These are phyloP conservation scores for Calameuta pallipes DNA, from an alignment of 2,888 invertebrate genomes.

Conservation along the genomic window DNA sequence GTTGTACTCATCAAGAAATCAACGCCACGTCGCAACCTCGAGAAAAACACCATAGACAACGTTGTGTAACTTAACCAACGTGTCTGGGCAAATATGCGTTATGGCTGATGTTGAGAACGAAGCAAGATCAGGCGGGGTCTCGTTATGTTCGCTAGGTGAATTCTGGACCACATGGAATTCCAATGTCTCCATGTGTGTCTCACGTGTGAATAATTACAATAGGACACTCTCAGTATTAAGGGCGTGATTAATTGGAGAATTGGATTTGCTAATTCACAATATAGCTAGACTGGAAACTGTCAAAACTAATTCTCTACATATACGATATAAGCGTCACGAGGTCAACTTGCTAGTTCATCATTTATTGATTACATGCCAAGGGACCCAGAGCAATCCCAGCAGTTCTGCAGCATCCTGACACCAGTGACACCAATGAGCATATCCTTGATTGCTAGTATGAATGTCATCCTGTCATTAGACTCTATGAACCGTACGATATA, in stretches of 20 bases:
- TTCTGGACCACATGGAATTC: background rate
- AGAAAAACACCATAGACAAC: background rate
- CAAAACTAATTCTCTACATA: background rate
- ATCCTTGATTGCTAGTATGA: background rate
- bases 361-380: background rate
- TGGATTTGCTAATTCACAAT: background rate
- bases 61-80: background rate
- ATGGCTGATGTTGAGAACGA: background rate
- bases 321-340: background rate
- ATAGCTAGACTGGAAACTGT: background rate
- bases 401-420: background rate
- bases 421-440: background rate
- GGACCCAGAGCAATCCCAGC: background rate
- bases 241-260: background rate
- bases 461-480: background rate
- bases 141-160: background rate
- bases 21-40: background rate
- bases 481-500: background rate
- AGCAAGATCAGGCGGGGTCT: background rate
- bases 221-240: background rate
- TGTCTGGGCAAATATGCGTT: background rate
- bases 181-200: background rate
- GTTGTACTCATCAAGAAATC: constrained; percentile 4
- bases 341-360: background rate
- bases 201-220: background rate